Base-by-base conservation (phyloP, 2,797 vertebrate species). In the Varecia variegata region DNA sequence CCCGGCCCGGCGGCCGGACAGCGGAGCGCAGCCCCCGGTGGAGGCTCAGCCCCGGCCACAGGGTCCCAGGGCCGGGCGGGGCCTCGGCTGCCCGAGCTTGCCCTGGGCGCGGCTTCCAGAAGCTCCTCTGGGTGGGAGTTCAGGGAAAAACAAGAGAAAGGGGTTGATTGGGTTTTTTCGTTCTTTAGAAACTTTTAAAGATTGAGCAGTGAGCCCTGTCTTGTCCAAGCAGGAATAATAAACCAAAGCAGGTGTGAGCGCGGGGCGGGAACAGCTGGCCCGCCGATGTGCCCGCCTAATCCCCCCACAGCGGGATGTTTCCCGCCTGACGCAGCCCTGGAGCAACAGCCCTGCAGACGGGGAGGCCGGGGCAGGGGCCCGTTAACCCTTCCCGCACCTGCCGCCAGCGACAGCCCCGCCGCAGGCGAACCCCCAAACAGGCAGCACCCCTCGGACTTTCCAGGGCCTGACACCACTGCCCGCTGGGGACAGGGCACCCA, bases 191-290 rank as follows among this genome's bases (percentile, higher is more conserved):
- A 96, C 95, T 97, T 98, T 95, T 96, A 95, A 98, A 98, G 97
- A 95, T 92, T 98, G 98, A 98, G 98, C 98, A 98, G 97, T 95
- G 97, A 98, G 97, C 93, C 91, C 81, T 86, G 97, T 98, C 98
- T 98, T 98, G 98, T 98, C 97, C 96, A 88, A 83, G 95, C 90
- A 80, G 98, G 97, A 98, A 98, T 98, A 99, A 99, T 98, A 99
- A 99, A 98, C 98, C 95, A 96, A 98, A 98, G 98, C 99, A 99
- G 99, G 99, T 99, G 99, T 98, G 98, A 98, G 98, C 97, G 95
- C 93, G 95, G 62, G 98, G 98, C 95, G 93, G 97, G 98, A 98
- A 97, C 98, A 99, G 98, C 98, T 99, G 98, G 98, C 98, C 93
- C 73, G 94, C 86, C 96, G 98, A 98, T 98, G 97, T 97, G 98